Base-by-base conservation (phyloP, 1,140 invertebrate species). In the Campodea augens region DNA sequence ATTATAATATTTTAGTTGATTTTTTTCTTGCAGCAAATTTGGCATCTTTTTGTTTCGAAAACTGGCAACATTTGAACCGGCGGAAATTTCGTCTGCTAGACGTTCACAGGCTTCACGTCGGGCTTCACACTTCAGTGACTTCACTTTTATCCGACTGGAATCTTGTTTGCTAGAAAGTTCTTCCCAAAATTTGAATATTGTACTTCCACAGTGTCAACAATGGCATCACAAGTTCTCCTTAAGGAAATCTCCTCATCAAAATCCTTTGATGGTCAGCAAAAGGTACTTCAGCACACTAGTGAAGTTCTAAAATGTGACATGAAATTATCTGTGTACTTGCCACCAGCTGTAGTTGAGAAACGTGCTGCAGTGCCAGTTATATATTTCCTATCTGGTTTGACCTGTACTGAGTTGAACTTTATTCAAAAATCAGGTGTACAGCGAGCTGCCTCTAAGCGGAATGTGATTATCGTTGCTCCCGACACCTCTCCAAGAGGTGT, bases 401-500 rank as follows among this genome's bases (percentile, higher is more conserved):
- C 84, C 1, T 98, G 93, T 59, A 93, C 77, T 22, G 93, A 98
- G 61, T 77, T 88, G 55, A 98, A 98, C 68, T 96, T 97, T 59
- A 82, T 96, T 41, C 77, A 85, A 41, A 99, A 99, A 68, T 75
- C 89, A 40, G 92, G 91, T 27, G 80, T 83, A 51, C 95, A 98
- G 67, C 73, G 72, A 61, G 78, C 77, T 57, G 91, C 91, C 40
- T 69, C 84, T 21, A 66, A 91, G 58, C 66, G 85, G 59, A 77
- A 78, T 12, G 62, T 95, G 1, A 75, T 90, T 50, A 72, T 97
- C 37, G 81, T 98, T 2, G 77, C 78, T 51, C 91, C 93, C 4
- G 95, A 98, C 58, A 98, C 95, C 0, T 97, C 91, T 57, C 95
- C 95, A 5, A 72, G 91, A 53, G 86, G 82, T 7, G 71, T 81